phyloP scores from a whole-genome alignment of 2,888 invertebrate genomes.

The Lomographa bimaculata region DNA sequence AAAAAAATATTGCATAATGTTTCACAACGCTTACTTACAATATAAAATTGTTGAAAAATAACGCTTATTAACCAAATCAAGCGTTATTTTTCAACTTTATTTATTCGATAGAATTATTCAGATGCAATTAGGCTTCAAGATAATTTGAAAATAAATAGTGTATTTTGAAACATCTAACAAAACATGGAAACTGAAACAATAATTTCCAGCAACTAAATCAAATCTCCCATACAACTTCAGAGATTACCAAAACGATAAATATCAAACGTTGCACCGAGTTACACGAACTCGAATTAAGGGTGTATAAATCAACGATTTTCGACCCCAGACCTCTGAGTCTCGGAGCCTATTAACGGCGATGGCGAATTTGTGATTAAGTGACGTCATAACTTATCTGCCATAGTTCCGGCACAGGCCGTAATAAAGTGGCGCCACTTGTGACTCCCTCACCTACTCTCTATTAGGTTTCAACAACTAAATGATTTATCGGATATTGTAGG shows the following conservation, averaged over 20 bases:
- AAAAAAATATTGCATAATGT: no score
- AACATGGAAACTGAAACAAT: no score
- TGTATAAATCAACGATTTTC: conserved; percentile 53
- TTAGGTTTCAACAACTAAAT: conserved; percentile 49
- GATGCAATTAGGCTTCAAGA: no score
- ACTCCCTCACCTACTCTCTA: conserved; percentile 54
- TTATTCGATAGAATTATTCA: no score
- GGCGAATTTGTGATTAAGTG: conserved; percentile 67
- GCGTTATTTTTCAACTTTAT: no score
- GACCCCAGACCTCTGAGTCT: conserved; percentile 40
- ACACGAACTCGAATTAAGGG: conserved; percentile 44
- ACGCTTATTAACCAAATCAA: no score
- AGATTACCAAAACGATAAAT: conserved; percentile 26
- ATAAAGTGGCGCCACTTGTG: conserved; percentile 56
- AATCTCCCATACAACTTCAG: conserved; percentile 10
- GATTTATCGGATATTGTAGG: conserved; percentile 49
- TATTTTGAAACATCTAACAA: no score
- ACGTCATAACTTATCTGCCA: conserved; percentile 60
- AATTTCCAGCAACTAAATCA: no score
- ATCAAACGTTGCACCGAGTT: conserved; percentile 25
- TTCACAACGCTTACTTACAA: no score
- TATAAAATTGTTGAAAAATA: no score
- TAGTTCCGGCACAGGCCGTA: conserved; percentile 48
- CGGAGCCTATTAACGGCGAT: conserved; percentile 57
- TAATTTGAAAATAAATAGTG: no score